Evolutionary conservation across 2,888 invertebrate species (phyloP).

Genomic region (Protophormia terraenovae): DNA sequence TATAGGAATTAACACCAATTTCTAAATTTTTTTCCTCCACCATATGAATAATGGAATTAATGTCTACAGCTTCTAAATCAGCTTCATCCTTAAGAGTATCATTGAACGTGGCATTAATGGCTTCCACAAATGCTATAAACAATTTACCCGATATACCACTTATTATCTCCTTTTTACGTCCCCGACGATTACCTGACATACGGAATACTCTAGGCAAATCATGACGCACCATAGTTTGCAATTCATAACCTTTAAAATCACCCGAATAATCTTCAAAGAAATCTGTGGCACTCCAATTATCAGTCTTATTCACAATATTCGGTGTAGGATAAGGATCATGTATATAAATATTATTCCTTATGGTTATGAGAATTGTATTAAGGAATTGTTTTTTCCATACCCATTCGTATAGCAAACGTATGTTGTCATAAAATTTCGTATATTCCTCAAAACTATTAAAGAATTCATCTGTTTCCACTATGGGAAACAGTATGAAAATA

Average conservation of each 20-base stretch:
- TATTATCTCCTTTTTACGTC: slow-evolving; percentile 23
- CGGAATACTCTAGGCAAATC: slow-evolving; percentile 76
- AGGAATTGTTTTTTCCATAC: slow-evolving; percentile 74
- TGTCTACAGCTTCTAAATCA: slow-evolving; percentile 21
- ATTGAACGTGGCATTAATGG: slow-evolving; percentile 73
- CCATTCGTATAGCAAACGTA: slow-evolving; percentile 70
- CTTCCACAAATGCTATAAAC: slow-evolving; percentile 72
- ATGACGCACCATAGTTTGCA: slow-evolving; percentile 71
- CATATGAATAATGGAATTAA: slow-evolving; percentile 6
- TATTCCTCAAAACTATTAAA: slow-evolving; percentile 51
- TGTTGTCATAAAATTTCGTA: slow-evolving; percentile 45
- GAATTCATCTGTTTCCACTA: slow-evolving; percentile 38
- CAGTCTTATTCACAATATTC: slow-evolving; percentile 71
- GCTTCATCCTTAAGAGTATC: slow-evolving; percentile 66
- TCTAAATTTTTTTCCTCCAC: slow-evolving; percentile 71
- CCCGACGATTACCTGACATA: slow-evolving; percentile 29
- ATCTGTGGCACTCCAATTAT: slow-evolving; percentile 69
- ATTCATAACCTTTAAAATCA: slow-evolving; percentile 73
- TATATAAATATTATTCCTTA: slow-evolving; percentile 71
- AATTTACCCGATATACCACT: slow-evolving; percentile 73
- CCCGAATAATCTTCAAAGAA: slow-evolving; percentile 67
- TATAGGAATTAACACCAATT: slow-evolving; percentile 74
- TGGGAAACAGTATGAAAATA: slow-evolving; percentile 73
- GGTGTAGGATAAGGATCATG: slow-evolving; percentile 73
- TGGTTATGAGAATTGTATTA: slow-evolving; percentile 72